These are phyloP conservation scores for Tenthredo mesomela DNA, from an alignment of 2,888 invertebrate genomes.

Conservation along the genomic window DNA sequence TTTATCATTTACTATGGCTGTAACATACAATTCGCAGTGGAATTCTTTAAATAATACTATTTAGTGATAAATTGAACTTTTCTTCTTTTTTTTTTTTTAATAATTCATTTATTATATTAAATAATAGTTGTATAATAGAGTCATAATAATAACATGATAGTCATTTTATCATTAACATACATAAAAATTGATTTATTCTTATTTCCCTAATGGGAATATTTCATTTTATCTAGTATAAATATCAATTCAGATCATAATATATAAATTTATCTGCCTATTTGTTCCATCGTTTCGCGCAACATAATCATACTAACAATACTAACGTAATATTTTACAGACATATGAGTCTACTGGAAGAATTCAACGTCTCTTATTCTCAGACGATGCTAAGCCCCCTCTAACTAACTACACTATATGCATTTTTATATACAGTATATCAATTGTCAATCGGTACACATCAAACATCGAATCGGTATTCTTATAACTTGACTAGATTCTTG, in stretches of 20 bases:
- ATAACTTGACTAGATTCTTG: slow-evolving; percentile 37
- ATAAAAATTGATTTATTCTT: slow-evolving; percentile 49
- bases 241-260: slow-evolving; percentile 8
- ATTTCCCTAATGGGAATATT: slow-evolving; percentile 5
- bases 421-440: neutral
- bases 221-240: neutral
- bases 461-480: slow-evolving; percentile 27
- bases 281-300: neutral
- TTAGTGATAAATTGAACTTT: neutral
- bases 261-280: neutral
- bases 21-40: neutral
- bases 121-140: neutral
- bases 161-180: slow-evolving; percentile 56
- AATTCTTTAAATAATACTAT: neutral
- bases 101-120: neutral
- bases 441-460: slow-evolving; percentile 12
- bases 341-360: slow-evolving; percentile 27
- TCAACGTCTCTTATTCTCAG: neutral
- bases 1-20: neutral
- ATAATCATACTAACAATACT: slow-evolving; percentile 7
- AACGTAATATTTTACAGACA: neutral
- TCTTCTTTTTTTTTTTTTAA: neutral
- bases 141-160: neutral
- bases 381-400: neutral
- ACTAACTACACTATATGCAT: slow-evolving; percentile 10